A percentile compares a stretch with the other conserved stretches of the same genome.
phyloP scores from a whole-genome alignment of 1,140 invertebrate genomes.

The Anoplolepis gracilipes region DNA sequence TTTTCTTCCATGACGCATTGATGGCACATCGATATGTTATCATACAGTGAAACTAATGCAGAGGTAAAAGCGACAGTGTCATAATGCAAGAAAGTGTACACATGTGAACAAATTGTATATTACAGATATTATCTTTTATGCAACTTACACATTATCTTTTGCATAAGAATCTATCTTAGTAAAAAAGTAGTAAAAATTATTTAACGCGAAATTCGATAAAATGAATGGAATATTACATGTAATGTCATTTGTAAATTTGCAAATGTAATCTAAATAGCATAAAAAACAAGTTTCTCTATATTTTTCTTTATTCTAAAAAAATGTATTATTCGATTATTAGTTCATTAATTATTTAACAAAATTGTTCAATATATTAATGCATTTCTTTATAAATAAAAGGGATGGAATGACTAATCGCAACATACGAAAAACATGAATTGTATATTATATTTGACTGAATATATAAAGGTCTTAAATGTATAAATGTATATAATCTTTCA shows the following conservation, averaged over 20 bases:
- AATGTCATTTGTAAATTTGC: neutral
- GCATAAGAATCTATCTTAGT: neutral
- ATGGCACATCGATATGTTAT: slow-evolving; percentile 16
- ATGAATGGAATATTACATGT: slow-evolving; percentile 11
- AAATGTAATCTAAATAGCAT: neutral
- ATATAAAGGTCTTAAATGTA: slow-evolving; percentile 75
- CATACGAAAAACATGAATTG: slow-evolving; percentile 77
- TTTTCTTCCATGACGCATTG: neutral
- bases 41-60: neutral
- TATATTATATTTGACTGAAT: slow-evolving; percentile 76
- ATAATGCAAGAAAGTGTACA: neutral
- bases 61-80: neutral
- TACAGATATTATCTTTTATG: neutral
- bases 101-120: too few relatives aligned
- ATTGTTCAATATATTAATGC: neutral
- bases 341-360: neutral
- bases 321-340: too few relatives aligned
- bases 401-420: slow-evolving; percentile 1
- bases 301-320: too few relatives aligned
- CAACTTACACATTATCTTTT: neutral
- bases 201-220: neutral
- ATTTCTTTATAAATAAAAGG: neutral
- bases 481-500: slow-evolving; percentile 58
- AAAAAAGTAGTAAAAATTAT: neutral
- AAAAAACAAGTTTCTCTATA: too few relatives aligned